These are phyloP conservation scores for Bellardia bayeri DNA, from an alignment of 2,888 invertebrate genomes.

Conservation along the genomic window DNA sequence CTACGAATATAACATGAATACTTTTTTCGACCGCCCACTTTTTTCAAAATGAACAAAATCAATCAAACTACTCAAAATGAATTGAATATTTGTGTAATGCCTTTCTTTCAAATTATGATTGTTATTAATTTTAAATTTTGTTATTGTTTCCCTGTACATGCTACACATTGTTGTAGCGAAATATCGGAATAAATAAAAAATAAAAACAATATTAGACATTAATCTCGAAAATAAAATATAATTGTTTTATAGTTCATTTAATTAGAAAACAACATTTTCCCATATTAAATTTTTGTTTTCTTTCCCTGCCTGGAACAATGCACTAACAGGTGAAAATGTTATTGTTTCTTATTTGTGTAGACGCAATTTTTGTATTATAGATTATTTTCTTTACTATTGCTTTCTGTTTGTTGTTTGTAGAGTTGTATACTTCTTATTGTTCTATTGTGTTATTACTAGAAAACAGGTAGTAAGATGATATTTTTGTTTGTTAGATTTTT, in stretches of 20 bases:
- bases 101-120: too few relatives aligned
- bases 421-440: conserved; percentile 6
- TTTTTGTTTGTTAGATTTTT: conserved; percentile 13
- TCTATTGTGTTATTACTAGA: background rate
- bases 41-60: too few relatives aligned
- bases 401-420: conserved; percentile 2
- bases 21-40: too few relatives aligned
- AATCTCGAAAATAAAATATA: too few relatives aligned
- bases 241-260: background rate
- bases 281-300: background rate
- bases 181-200: too few relatives aligned
- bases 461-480: conserved; percentile 60
- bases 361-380: conserved; percentile 31
- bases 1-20: too few relatives aligned
- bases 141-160: too few relatives aligned
- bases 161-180: too few relatives aligned
- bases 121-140: too few relatives aligned
- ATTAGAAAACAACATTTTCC: conserved; percentile 15
- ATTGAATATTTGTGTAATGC: too few relatives aligned
- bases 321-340: conserved; percentile 53
- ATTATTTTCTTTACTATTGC: conserved; percentile 48
- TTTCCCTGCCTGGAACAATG: conserved; percentile 13
- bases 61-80: too few relatives aligned
- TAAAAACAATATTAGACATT: too few relatives aligned
- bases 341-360: background rate